Conservation (phyloP, 2,113 vertebrate species). For the Candoia aspera region DNA sequence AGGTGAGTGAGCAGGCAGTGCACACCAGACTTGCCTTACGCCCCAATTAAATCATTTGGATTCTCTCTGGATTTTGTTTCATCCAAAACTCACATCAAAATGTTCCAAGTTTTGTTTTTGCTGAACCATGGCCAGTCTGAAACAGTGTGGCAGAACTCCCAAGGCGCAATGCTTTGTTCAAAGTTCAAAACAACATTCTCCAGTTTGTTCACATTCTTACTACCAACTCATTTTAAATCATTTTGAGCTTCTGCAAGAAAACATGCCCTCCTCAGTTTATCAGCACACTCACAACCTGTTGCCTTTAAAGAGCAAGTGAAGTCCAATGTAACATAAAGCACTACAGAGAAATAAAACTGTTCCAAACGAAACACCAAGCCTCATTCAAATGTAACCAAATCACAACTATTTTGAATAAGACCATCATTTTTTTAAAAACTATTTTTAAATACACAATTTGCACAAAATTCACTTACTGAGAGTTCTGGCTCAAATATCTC, state of each 20-base stretch:
- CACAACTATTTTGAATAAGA: background rate
- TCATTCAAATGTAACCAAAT: background rate
- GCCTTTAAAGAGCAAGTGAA: background rate
- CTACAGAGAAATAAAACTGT: background rate
- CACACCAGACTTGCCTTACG: background rate
- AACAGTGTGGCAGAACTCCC: background rate
- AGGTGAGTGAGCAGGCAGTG: background rate
- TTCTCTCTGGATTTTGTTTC: background rate
- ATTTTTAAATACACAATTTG: background rate
- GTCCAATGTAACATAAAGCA: background rate
- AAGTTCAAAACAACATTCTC: background rate
- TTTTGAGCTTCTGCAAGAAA: background rate
- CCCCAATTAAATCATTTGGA: background rate
- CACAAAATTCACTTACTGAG: slow-evolving; percentile 78
- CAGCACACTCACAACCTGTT: background rate
- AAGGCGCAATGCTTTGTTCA: background rate
- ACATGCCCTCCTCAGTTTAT: background rate
- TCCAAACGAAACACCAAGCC: background rate
- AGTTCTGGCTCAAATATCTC: slow-evolving; percentile 87
- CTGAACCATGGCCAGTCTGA: background rate
- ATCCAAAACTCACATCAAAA: background rate
- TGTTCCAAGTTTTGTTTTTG: background rate
- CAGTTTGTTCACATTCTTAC: background rate
- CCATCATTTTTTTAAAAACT: background rate
- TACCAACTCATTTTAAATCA: background rate